Percentiles rank a stretch among this genome's conserved stretches.
Evolutionary conservation across 1,140 invertebrate species (phyloP).

Genomic region (Wiebesia pumilae): DNA sequence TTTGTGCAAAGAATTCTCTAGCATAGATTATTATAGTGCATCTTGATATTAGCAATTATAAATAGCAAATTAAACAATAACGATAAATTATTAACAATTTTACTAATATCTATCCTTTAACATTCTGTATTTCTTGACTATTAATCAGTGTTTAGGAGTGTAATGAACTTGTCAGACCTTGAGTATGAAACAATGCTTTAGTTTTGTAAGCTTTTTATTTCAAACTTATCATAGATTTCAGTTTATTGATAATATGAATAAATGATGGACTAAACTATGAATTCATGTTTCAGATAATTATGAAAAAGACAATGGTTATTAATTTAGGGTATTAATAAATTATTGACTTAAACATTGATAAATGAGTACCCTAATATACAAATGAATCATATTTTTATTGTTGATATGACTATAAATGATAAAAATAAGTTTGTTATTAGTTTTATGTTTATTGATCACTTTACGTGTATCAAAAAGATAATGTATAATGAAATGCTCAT

Average conservation of each 20-base stretch:
- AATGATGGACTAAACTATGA: neutral
- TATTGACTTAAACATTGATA: slow-evolving; percentile 4
- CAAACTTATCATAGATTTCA: neutral
- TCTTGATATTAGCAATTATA: too few relatives aligned
- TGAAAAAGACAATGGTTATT: slow-evolving; percentile 15
- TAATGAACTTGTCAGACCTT: slow-evolving; percentile 12
- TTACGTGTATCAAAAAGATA: slow-evolving; percentile 36
- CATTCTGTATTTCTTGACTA: neutral
- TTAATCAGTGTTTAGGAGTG: neutral
- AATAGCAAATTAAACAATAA: neutral
- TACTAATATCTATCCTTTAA: neutral
- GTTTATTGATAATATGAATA: slow-evolving; percentile 2
- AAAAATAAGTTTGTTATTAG: slow-evolving; percentile 16
- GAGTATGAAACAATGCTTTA: neutral
- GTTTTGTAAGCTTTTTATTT: slow-evolving; percentile 1
- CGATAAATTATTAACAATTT: neutral
- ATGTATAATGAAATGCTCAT: slow-evolving; percentile 2
- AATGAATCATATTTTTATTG: too few relatives aligned
- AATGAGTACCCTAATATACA: neutral
- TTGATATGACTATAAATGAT: slow-evolving; percentile 42
- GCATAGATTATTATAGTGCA: too few relatives aligned
- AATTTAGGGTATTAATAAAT: slow-evolving; percentile 17
- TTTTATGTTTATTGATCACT: slow-evolving; percentile 31
- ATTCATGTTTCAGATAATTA: slow-evolving; percentile 12
- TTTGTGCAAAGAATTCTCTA: too few relatives aligned